Percentiles rank a stretch among this genome's conserved stretches.
Evolutionary conservation across 2,888 invertebrate genomes (phyloP).

Genomic region (Acronicta leporina): DNA sequence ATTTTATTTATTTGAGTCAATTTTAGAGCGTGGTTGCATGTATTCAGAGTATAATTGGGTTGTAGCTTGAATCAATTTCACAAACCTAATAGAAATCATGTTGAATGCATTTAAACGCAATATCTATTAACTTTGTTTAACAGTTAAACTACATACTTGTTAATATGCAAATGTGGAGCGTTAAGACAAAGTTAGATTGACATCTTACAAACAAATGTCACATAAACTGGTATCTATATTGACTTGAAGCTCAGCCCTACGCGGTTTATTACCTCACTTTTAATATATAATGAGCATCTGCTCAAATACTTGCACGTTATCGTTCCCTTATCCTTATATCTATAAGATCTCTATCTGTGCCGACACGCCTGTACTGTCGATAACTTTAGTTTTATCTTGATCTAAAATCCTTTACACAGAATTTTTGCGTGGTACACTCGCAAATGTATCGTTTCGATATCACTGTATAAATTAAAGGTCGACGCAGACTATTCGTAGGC

Average conservation of each 20-base stretch:
- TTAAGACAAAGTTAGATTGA: constrained; percentile 12
- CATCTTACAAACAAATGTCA: constrained; percentile 14
- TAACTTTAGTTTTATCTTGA: constrained; percentile 40
- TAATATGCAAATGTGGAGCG: constrained; percentile 1
- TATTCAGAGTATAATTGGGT: too few relatives aligned
- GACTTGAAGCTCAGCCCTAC: constrained; percentile 16
- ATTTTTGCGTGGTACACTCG: constrained; percentile 48
- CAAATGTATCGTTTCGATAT: constrained; percentile 42
- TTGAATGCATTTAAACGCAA: too few relatives aligned
- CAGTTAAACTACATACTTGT: constrained; percentile 17
- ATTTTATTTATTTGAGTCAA: constrained; percentile 23
- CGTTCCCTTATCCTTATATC: constrained; percentile 26
- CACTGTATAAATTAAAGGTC: constrained; percentile 47
- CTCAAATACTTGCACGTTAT: constrained; percentile 22
- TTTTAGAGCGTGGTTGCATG: constrained; percentile 3
- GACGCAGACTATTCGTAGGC: constrained; percentile 26
- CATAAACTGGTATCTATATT: constrained; percentile 15
- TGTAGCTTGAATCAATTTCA: too few relatives aligned
- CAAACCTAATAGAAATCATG: too few relatives aligned
- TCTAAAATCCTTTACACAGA: constrained; percentile 40
- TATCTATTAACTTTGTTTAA: too few relatives aligned
- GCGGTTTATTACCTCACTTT: constrained; percentile 10
- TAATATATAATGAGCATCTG: constrained; percentile 10
- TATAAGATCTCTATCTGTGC: constrained; percentile 31
- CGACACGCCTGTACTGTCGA: constrained; percentile 19